A percentile compares a stretch with the other conserved stretches of the same genome.
Evolutionary conservation across 2,888 invertebrate species (phyloP).

Genomic region (Cantharis lateralis): DNA sequence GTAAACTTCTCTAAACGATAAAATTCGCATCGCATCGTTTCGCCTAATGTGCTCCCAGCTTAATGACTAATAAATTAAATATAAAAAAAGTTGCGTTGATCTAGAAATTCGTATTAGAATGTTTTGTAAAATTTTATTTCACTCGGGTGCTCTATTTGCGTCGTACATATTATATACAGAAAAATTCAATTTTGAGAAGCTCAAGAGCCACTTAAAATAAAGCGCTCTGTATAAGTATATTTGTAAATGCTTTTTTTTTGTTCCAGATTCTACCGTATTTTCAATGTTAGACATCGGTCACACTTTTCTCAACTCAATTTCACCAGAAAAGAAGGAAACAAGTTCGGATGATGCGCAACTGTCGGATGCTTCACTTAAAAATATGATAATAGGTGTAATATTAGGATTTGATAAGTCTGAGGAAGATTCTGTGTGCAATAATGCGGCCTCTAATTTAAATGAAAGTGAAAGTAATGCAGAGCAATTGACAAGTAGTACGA

Average conservation of each 20-base stretch:
- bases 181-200: too few relatives aligned
- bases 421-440: background rate
- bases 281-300: background rate
- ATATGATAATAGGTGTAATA: background rate
- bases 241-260: background rate
- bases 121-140: too few relatives aligned
- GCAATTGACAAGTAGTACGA: background rate
- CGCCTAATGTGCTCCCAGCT: too few relatives aligned
- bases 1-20: too few relatives aligned
- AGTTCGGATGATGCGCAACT: background rate
- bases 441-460: background rate
- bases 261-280: background rate
- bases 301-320: background rate
- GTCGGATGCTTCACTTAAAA: background rate
- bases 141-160: too few relatives aligned
- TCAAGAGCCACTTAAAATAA: too few relatives aligned
- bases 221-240: too few relatives aligned
- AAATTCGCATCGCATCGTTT: too few relatives aligned
- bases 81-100: too few relatives aligned
- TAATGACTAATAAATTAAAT: too few relatives aligned
- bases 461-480: background rate
- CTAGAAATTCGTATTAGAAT: too few relatives aligned
- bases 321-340: background rate
- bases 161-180: too few relatives aligned
- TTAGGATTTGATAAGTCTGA: background rate